A percentile compares a stretch with the other conserved stretches of the same genome.
Conservation (phyloP, 2,113 vertebrate species). For the Saccopteryx bilineata region DNA sequence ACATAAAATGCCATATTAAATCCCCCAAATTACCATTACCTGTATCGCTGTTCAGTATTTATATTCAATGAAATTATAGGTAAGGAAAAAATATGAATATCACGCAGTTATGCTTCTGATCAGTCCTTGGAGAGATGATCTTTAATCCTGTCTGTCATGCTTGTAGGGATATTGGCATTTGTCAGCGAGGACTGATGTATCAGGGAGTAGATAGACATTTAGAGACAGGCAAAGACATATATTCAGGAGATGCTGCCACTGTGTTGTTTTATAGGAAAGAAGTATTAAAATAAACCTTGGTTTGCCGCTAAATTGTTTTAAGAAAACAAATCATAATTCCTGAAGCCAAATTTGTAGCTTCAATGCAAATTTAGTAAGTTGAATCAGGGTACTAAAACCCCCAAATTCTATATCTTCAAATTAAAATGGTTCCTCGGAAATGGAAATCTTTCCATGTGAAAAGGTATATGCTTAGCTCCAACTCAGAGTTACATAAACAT, state of each 20-base stretch:
- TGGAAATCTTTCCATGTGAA: conserved; percentile 38
- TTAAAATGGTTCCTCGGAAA: conserved; percentile 27
- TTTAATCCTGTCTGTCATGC: not conserved
- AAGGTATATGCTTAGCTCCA: not conserved
- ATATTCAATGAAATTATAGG: conserved; percentile 61
- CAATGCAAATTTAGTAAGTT: not conserved
- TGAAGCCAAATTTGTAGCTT: conserved; percentile 56
- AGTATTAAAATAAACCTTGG: not conserved
- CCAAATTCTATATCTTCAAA: not conserved
- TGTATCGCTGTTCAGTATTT: conserved; percentile 50
- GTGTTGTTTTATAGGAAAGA: conserved; percentile 6
- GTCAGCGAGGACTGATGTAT: not conserved
- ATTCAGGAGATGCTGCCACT: not conserved
- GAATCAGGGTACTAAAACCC: not conserved
- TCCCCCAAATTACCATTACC: conserved; percentile 46
- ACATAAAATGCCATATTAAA: conserved; percentile 65
- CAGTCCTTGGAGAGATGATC: conserved; percentile 8
- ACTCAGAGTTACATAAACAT: not conserved
- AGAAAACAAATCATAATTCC: not conserved
- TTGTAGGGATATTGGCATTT: not conserved
- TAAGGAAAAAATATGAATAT: conserved; percentile 57
- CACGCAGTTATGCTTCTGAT: not conserved
- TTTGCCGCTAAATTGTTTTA: not conserved
- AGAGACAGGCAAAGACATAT: not conserved
- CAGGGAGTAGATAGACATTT: not conserved